Percentiles rank a stretch among this genome's conserved stretches.
phyloP scores from a whole-genome alignment of 1,140 invertebrate species.

The Melanaphis sacchari region DNA sequence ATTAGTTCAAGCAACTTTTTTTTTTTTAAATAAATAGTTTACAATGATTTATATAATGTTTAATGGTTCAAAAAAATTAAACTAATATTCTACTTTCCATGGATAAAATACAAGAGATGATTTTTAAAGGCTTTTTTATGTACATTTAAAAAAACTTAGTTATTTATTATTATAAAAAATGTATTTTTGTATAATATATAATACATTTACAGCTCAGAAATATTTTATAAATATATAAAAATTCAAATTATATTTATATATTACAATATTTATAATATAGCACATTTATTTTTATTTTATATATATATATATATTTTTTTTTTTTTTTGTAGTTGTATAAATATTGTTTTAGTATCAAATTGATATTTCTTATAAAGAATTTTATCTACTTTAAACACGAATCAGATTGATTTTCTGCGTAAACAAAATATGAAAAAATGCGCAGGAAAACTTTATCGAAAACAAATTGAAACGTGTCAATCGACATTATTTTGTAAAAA shows the following conservation, averaged over 20 bases:
- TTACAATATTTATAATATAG: not conserved
- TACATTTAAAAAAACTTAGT: too few species aligned
- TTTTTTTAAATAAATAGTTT: not conserved
- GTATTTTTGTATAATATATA: not conserved
- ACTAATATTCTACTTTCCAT: not conserved
- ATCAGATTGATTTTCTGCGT: not conserved
- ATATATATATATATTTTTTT: too few species aligned
- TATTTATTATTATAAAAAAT: not conserved
- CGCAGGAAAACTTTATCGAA: not conserved
- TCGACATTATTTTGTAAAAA: not conserved
- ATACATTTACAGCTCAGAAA: not conserved
- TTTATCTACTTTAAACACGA: not conserved
- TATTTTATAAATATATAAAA: not conserved
- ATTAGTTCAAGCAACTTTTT: not conserved
- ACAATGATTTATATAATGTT: not conserved
- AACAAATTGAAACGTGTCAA: constrained; percentile 1
- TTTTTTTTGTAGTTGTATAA: not conserved
- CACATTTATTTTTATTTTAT: not conserved
- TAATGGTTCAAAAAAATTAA: not conserved
- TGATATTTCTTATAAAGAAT: not conserved
- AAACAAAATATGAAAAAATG: not conserved
- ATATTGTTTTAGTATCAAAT: not conserved
- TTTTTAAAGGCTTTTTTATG: too few species aligned
- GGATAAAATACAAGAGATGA: not conserved
- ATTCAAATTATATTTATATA: not conserved